Base-by-base conservation (phyloP, 37 sponge, comb jelly and placozoan species). In the Aplysina aerophoba region DNA sequence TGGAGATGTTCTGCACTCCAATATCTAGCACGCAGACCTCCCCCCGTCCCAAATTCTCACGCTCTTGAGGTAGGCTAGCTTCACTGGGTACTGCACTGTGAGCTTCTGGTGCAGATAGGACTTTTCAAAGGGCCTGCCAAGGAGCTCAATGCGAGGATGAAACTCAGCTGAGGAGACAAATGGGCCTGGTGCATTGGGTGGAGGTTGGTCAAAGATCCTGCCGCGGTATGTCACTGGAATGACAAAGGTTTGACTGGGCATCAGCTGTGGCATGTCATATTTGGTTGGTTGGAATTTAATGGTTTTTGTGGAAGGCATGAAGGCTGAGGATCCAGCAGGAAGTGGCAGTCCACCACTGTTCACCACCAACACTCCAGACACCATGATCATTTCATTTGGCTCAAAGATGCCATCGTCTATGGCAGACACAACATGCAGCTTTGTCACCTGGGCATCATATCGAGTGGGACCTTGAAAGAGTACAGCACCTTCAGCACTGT, bases 321-420 rank as follows among this genome's bases (percentile, higher is more conserved):
- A 89, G 0, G 85, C 84, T 4, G 55, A 40, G 8, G 85, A 81
- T 39, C 92, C 92, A 63, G 71, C 35, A 55, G 94, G 94, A 31
- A 94, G 78, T 61, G 91, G 89, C 33, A 91, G 64, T 0, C 86
- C 89, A 36, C 94, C 94, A 69, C 65, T 84, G 77, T 94, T 94
- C 30, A 73, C 56, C 0, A 85, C 73, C 17, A 17, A 16, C 16
- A 94, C 81, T 39, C 81, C 87, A 67, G 85, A 83, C 3, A 94
- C 84, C 16, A 84, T 31, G 22, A 94, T 91, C 40, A 83, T 83
- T 44, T 94, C 94, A 68, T 94, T 94, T 17, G 94, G 94, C 37
- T 94, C 92, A 80, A 94, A 91, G 40, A 94, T 91, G 3, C 94
- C 94, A 84, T 94, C 94, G 83, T 91, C 89, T 59, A 93, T 85